Evolutionary conservation across 1,140 invertebrate species (phyloP).

Genomic region (Listronotus oregonensis): DNA sequence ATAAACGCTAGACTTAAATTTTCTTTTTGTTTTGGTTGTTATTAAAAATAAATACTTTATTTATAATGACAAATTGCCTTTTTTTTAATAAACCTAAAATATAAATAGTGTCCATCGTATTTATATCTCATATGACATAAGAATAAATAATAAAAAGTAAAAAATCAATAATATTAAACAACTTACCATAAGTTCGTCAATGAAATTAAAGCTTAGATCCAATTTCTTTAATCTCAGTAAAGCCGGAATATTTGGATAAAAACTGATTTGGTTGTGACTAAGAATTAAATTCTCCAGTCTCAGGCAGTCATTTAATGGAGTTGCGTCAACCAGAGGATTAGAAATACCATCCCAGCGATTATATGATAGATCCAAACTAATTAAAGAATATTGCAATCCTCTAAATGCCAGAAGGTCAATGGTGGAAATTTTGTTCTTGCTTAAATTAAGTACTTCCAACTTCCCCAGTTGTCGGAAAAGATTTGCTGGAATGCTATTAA

Average conservation of each 20-base stretch:
- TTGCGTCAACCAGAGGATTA: not conserved
- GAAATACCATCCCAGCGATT: constrained; percentile 28
- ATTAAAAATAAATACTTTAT: too few species aligned
- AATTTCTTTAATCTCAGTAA: constrained; percentile 11
- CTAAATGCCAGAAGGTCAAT: constrained; percentile 15
- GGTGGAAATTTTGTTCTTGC: not conserved
- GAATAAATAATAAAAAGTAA: too few species aligned
- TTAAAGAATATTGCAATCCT: not conserved
- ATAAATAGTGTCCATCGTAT: too few species aligned
- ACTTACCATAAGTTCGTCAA: constrained; percentile 25
- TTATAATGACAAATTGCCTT: too few species aligned
- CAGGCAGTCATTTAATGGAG: constrained; percentile 10
- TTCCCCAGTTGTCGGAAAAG: not conserved
- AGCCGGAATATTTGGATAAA: not conserved
- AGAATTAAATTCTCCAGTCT: constrained; percentile 16
- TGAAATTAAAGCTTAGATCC: constrained; percentile 31
- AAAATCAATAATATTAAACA: too few species aligned
- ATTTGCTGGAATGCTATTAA: too few species aligned
- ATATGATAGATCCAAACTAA: constrained; percentile 16
- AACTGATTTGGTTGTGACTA: constrained; percentile 19
- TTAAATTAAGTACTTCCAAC: constrained; percentile 13
- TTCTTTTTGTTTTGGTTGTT: too few species aligned
- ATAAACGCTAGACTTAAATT: too few species aligned
- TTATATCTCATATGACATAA: too few species aligned
- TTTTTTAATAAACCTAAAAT: too few species aligned